Evolutionary conservation across 2,113 vertebrate species (phyloP).

Genomic region (Sminthopsis crassicaudata): DNA sequence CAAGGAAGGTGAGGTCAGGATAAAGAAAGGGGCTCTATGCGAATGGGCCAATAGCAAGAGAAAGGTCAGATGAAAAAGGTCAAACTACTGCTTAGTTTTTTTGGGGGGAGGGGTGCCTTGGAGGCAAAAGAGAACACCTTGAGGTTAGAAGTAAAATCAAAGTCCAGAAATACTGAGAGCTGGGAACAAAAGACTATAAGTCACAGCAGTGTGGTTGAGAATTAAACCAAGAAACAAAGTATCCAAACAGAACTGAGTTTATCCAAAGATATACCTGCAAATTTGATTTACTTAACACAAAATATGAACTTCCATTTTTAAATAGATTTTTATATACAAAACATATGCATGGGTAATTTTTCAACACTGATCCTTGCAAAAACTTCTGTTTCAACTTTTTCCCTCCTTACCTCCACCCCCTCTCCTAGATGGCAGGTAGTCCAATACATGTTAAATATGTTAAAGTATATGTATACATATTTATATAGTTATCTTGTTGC

Average conservation of each 20-base stretch:
- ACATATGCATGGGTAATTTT: too few species aligned
- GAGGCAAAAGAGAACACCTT: neutral
- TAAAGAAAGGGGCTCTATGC: neutral
- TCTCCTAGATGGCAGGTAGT: too few species aligned
- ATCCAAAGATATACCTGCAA: neutral
- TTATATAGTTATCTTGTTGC: too few species aligned
- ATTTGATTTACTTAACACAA: neutral
- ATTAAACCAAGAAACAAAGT: neutral
- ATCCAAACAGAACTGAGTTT: neutral
- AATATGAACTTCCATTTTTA: neutral
- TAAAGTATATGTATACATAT: too few species aligned
- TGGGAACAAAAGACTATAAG: neutral
- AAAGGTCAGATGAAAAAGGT: neutral
- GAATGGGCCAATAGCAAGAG: neutral
- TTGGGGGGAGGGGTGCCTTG: fast-evolving
- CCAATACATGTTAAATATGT: too few species aligned
- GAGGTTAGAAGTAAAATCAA: neutral
- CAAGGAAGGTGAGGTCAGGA: neutral
- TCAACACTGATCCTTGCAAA: too few species aligned
- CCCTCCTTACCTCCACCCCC: too few species aligned
- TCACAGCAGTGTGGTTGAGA: neutral
- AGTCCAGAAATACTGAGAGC: neutral
- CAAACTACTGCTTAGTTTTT: neutral
- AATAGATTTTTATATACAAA: too few species aligned
- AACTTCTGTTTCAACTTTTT: too few species aligned